phyloP scores from a whole-genome alignment of 2,888 invertebrate genomes.

The Plemyria rubiginata region DNA sequence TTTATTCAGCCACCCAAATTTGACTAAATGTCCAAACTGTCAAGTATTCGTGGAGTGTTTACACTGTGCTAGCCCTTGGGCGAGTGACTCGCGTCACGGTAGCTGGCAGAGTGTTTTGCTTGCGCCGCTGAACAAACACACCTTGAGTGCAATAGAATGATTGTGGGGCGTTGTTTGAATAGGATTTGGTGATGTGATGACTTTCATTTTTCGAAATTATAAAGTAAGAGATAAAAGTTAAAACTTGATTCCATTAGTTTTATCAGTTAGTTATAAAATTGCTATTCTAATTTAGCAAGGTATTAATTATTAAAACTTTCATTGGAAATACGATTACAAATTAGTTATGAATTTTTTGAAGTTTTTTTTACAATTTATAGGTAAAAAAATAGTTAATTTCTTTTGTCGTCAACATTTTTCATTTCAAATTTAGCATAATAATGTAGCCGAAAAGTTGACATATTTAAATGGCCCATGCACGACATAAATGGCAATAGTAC shows the following conservation, averaged over 20 bases:
- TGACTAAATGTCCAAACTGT: conserved; percentile 42
- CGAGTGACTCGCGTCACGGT: conserved; percentile 67
- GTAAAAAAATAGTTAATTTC: too few relatives aligned
- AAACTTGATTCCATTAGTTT: background rate
- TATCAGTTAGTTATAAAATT: too few relatives aligned
- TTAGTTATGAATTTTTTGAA: too few relatives aligned
- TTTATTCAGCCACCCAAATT: conserved; percentile 26
- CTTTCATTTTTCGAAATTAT: conserved; percentile 18
- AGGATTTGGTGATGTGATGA: conserved; percentile 50
- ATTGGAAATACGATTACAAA: too few relatives aligned
- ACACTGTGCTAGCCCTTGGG: conserved; percentile 59
- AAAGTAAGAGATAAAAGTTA: conserved; percentile 2
- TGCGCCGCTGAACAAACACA: conserved; percentile 70
- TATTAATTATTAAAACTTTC: too few relatives aligned
- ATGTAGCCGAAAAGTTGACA: too few relatives aligned
- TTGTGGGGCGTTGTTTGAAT: conserved; percentile 59
- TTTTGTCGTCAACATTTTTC: too few relatives aligned
- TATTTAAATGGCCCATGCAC: too few relatives aligned
- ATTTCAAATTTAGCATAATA: too few relatives aligned
- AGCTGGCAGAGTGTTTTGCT: conserved; percentile 70
- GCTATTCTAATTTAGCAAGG: too few relatives aligned
- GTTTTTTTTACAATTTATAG: too few relatives aligned
- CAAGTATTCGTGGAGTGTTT: conserved; percentile 58
- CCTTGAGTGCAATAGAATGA: conserved; percentile 56
- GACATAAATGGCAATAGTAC: too few relatives aligned